Evolutionary conservation across 2,113 vertebrate species (phyloP), one percentile per base, ranked within the genome.

Genomic region (Trogon surrucura): DNA sequence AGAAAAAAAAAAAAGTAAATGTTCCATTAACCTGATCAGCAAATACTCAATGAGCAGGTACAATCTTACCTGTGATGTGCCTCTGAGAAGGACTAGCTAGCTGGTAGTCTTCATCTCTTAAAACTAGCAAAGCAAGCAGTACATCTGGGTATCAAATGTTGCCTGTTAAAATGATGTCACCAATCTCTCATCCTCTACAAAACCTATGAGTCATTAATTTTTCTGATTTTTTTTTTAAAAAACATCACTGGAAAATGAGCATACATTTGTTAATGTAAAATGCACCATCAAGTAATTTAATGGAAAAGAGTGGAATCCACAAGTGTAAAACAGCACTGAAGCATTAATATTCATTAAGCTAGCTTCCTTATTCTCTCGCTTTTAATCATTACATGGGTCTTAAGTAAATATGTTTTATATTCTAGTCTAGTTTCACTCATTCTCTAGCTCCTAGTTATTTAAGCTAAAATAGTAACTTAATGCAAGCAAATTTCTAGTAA

Each of bases 401-500:
- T 56, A 79, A 93, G 82, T 69, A 74, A 87, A 78, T 80, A 96
- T 56, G 44, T 65, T 95, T 87, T 53, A 93, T 50, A 95, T 88
- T 91, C 47, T 23, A 75, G 32, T 41, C 83, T 89, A 93, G 56
- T 54, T 93, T 88, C 69, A 45, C 25, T 88, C 66, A 32, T 75
- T 72, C 60, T 47, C 22, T 79, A 95, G 58, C 79, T 86, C 54
- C 95, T 91, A 83, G 50, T 80, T 94, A 96, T 90, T 95, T 96
- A 96, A 93, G 67, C 88, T 89, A 54, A 75, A 70, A 60, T 50
- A 93, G 70, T 66, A 88, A 93, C 85, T 89, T 92, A 86, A 92
- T 56, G 82, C 51, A 92, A 93, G 44, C 65, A 94, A 75, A 94
- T 93, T 90, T 80, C 65, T 56, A 45, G 11, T 89, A 96, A 87